phyloP scores from a whole-genome alignment of 2,888 invertebrate species.

The Drosophila setosimentum region DNA sequence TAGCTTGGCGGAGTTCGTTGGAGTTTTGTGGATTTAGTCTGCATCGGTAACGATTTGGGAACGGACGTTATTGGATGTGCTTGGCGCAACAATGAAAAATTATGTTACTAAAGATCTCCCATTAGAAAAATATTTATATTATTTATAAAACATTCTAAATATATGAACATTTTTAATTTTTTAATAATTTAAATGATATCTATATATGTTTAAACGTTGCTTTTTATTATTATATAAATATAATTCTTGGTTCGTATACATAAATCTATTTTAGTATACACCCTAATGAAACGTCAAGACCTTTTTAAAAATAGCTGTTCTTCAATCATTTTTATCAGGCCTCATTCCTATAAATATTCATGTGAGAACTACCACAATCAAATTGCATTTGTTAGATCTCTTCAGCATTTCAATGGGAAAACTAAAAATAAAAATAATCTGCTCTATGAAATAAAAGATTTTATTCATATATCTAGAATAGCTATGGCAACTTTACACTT shows the following conservation, averaged over 20 bases:
- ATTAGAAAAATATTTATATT: not conserved
- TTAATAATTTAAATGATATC: not conserved
- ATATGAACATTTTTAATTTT: not conserved
- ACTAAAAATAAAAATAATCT: not conserved
- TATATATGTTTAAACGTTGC: no score
- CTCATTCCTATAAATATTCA: not conserved
- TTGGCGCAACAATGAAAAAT: not conserved
- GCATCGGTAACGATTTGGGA: slow-evolving; percentile 39
- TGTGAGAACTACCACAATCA: not conserved
- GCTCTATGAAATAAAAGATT: not conserved
- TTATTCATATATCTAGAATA: not conserved
- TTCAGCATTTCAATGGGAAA: not conserved
- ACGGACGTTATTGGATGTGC: slow-evolving; percentile 40
- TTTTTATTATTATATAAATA: not conserved
- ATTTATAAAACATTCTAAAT: not conserved
- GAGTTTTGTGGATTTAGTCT: slow-evolving; percentile 57
- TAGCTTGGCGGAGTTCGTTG: slow-evolving; percentile 51
- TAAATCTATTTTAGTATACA: not conserved
- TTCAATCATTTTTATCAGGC: not conserved
- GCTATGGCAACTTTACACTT: not conserved
- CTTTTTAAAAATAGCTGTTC: not conserved
- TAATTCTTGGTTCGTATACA: not conserved
- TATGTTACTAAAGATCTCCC: not conserved
- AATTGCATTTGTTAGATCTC: not conserved
- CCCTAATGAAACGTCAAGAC: not conserved